Percentiles rank a stretch among this genome's conserved stretches.
Evolutionary conservation across 2,113 vertebrate genomes (phyloP).

Genomic region (Syngnathus floridae): DNA sequence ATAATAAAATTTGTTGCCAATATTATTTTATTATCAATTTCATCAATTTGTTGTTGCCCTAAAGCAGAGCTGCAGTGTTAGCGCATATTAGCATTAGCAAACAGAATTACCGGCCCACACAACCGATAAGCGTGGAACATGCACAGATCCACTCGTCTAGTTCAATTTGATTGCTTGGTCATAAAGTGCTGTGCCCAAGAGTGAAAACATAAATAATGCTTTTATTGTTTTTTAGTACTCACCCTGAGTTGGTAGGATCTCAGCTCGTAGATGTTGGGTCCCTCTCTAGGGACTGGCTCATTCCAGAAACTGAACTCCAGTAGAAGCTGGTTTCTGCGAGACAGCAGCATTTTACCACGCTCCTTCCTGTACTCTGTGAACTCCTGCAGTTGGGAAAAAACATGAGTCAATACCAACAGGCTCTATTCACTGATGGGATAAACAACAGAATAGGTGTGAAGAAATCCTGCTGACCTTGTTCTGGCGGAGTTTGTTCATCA

Average conservation of each 20-base stretch:
- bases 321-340: constrained; percentile 87
- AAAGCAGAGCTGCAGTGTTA: no score
- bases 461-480: constrained; percentile 74
- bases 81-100: background rate
- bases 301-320: constrained; percentile 98
- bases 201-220: no score
- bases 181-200: no score
- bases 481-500: constrained; percentile 90
- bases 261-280: constrained; percentile 93
- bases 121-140: no score
- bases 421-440: background rate
- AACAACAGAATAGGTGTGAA: background rate
- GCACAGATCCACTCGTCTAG: no score
- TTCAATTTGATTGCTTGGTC: no score
- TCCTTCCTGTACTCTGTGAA: constrained; percentile 85
- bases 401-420: background rate
- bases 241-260: constrained; percentile 91
- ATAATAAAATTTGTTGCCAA: no score
- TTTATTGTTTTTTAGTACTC: constrained; percentile 38
- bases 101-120: background rate
- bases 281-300: constrained; percentile 80
- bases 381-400: constrained; percentile 65
- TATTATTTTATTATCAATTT: no score
- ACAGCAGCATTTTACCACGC: constrained; percentile 88
- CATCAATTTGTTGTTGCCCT: no score